Evolutionary conservation across 2,888 invertebrate species (phyloP).

Genomic region (Nymphalis c-album): DNA sequence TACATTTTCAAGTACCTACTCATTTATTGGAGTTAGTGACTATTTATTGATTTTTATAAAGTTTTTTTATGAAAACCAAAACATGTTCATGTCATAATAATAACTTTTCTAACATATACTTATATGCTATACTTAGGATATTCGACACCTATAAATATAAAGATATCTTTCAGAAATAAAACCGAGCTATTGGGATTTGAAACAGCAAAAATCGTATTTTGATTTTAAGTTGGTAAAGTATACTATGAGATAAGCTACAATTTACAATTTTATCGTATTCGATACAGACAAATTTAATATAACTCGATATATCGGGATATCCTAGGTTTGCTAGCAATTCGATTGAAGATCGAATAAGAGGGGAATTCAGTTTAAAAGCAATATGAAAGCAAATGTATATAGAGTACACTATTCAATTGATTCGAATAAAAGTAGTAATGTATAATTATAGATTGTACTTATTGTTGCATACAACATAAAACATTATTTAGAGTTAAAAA

Average conservation of each 20-base stretch:
- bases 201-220: not conserved
- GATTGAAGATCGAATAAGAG: conserved; percentile 2
- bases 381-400: not conserved
- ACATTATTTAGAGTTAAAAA: no score
- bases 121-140: no score
- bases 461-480: not conserved
- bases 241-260: not conserved
- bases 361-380: conserved; percentile 8
- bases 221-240: not conserved
- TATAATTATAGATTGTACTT: not conserved
- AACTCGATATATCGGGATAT: conserved; percentile 6
- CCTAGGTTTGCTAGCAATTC: not conserved
- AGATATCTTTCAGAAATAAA: no score
- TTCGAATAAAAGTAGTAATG: not conserved
- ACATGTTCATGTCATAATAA: no score
- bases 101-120: no score
- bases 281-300: conserved; percentile 14
- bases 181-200: not conserved
- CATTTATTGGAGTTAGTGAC: no score
- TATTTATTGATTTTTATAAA: no score
- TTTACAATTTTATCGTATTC: conserved; percentile 12
- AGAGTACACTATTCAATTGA: not conserved
- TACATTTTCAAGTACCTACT: no score
- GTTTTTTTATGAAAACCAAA: no score
- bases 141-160: no score